phyloP scores from a whole-genome alignment of 2,113 vertebrate genomes.

The Neotragus moschatus region DNA sequence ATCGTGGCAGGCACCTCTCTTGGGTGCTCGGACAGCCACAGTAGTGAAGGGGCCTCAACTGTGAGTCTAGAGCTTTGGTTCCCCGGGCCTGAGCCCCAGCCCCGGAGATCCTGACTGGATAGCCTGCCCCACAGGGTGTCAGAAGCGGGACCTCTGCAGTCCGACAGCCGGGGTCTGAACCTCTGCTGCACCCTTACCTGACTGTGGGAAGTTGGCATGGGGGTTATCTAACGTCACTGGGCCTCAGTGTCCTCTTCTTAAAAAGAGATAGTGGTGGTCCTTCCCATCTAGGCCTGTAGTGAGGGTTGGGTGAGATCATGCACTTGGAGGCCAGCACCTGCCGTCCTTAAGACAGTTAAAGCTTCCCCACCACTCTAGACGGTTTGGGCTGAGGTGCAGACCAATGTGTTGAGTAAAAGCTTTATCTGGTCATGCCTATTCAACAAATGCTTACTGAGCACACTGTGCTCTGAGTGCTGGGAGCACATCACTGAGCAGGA shows the following conservation, averaged over 20 bases:
- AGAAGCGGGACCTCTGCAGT: neutral
- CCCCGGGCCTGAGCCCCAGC: neutral
- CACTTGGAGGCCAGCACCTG: neutral
- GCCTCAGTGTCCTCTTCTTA: neutral
- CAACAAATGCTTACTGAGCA: neutral
- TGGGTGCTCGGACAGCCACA: neutral
- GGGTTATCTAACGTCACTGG: neutral
- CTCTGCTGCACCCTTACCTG: neutral
- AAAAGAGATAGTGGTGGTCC: neutral
- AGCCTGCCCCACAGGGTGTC: neutral
- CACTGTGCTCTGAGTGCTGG: neutral
- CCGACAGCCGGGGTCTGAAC: neutral
- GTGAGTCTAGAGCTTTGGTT: neutral
- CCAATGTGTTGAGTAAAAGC: neutral
- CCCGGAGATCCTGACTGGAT: neutral
- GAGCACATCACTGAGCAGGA: neutral
- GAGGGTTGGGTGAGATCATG: neutral
- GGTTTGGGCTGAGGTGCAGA: neutral
- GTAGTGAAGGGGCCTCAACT: neutral
- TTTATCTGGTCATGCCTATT: neutral
- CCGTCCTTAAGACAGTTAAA: neutral
- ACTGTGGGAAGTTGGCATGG: neutral
- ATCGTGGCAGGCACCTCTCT: neutral
- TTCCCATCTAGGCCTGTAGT: neutral
- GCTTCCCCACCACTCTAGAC: neutral